A percentile compares a stretch with the other conserved stretches of the same genome.
Evolutionary conservation across 2,888 invertebrate genomes (phyloP).

Genomic region (Ophioninae sp.): DNA sequence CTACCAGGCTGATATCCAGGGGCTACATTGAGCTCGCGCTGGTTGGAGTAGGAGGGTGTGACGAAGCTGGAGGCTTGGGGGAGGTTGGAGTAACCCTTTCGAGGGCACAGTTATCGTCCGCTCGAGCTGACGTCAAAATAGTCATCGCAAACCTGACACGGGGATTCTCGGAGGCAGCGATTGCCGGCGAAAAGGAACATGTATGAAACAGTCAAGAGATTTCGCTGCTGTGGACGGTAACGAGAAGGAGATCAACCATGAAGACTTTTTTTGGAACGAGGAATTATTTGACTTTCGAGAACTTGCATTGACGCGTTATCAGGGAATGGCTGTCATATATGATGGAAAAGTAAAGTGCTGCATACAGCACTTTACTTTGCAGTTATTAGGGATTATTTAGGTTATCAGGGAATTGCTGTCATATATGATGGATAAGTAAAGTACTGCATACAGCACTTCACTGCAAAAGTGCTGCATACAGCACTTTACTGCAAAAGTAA

Average conservation of each 20-base stretch:
- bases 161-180: background rate
- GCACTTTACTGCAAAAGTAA: background rate
- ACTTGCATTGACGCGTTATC: background rate
- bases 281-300: background rate
- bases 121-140: background rate
- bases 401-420: background rate
- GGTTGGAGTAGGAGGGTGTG: slow-evolving; percentile 35
- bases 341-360: background rate
- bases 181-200: background rate
- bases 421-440: background rate
- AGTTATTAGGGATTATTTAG: too few relatives aligned
- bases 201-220: background rate
- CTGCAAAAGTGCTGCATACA: background rate
- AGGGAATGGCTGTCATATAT: background rate
- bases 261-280: background rate
- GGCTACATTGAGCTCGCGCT: slow-evolving; percentile 48
- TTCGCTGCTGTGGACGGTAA: background rate
- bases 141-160: background rate
- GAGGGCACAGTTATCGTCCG: slow-evolving; percentile 24
- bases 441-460: too few relatives aligned
- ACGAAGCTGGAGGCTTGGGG: too few relatives aligned
- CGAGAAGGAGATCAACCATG: background rate
- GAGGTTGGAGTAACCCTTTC: background rate
- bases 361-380: too few relatives aligned
- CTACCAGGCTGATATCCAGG: slow-evolving; percentile 60